Base-by-base conservation (phyloP, 1,140 invertebrate species). In the Cyclina sinensis region DNA sequence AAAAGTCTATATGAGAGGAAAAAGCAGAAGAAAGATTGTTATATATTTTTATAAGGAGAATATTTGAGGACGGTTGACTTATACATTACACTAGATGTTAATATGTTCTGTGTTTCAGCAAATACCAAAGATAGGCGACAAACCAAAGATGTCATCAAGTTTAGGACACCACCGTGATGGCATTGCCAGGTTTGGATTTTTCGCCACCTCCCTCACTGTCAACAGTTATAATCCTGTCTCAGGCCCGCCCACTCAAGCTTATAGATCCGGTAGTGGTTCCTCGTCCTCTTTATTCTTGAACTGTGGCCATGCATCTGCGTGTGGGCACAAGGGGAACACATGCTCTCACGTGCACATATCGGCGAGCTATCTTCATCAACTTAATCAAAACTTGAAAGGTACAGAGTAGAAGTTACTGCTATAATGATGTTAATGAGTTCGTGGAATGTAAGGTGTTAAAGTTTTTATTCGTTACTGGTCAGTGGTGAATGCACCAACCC, bases 151-250 rank as follows among this genome's bases (percentile, higher is more conserved):
- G 11, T 54, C 43, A 24, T 32, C n/a, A 16, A 14, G 14, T 37
- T 1, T 35, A 16, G 51, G 51, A 32, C 37, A 18, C 24, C 57
- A 27, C 1, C 51, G 46, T 2, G 27, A 62, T 14, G 37, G 35
- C 5, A 70, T 85, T 18, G 48, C 30, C 4, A 68, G 32, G 7
- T 35, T 74, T 1, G 82, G 32, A n/a, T 43, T 85, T 24, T 85
- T 85, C 51, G 82, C 68, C 18, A 74, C 82, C 7, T 85, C 82
- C 12, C 32, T 85, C 0, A 70, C 65, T 18, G 82, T 85, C 4
- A 70, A 74, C 46, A 85, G 51, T n/a, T 85, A 85, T 46, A 85
- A 74, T 37, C 82, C 82, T 2, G 24, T 39, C 2, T 35, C 48
- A 57, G 27, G 46, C 3, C 27, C 27, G 27, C 35, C 35, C 21